A percentile compares a stretch with the other conserved stretches of the same genome.
phyloP scores from a whole-genome alignment of 1,140 invertebrate species.

The Sipha flava region DNA sequence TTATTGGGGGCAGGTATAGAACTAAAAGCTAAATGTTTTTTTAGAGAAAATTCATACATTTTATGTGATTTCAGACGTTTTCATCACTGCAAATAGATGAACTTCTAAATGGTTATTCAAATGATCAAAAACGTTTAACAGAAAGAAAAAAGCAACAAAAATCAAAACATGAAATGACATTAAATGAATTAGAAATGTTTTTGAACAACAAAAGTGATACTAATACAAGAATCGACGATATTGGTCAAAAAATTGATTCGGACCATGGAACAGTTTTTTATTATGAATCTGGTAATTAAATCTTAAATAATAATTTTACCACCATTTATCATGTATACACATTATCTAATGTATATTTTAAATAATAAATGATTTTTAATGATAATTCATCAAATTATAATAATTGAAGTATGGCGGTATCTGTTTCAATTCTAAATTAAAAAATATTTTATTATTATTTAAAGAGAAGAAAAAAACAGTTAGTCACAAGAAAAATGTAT shows the following conservation, averaged over 20 bases:
- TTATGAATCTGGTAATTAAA: background rate
- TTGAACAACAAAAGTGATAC: background rate
- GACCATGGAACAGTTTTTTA: slow-evolving; percentile 5
- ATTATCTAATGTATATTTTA: too few relatives aligned
- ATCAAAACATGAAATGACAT: slow-evolving; percentile 10
- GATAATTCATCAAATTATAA: too few relatives aligned
- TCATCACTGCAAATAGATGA: slow-evolving; percentile 19
- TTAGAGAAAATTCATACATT: too few relatives aligned
- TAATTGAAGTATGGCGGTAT: too few relatives aligned
- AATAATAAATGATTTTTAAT: too few relatives aligned
- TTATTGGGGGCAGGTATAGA: too few relatives aligned
- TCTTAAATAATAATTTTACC: background rate
- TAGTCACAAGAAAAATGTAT: too few relatives aligned
- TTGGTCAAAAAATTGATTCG: slow-evolving; percentile 2
- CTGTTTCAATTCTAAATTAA: too few relatives aligned
- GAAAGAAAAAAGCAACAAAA: slow-evolving; percentile 11
- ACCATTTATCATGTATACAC: too few relatives aligned
- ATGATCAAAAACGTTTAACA: background rate
- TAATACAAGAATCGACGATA: background rate
- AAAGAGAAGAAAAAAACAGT: too few relatives aligned
- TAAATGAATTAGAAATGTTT: slow-evolving; percentile 19
- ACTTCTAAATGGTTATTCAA: background rate
- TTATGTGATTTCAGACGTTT: background rate
- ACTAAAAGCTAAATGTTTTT: too few relatives aligned
- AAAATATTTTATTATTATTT: too few relatives aligned